Percentiles rank a stretch among this genome's conserved stretches.
These are phyloP conservation scores for Lacerta agilis DNA, from an alignment of 2,797 vertebrate genomes.

Conservation along the genomic window DNA sequence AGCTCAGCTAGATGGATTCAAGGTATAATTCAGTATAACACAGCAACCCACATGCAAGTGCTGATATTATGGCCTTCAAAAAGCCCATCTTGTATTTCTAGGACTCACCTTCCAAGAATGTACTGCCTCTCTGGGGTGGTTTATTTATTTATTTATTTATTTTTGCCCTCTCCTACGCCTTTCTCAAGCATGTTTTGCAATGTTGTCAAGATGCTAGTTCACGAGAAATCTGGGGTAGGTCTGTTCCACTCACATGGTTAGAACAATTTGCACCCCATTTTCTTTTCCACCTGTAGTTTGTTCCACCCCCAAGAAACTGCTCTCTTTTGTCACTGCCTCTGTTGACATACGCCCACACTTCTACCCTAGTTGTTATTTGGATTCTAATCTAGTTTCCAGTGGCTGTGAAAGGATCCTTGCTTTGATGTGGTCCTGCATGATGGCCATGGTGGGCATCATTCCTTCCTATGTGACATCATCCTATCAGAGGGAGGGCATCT, in stretches of 20 bases:
- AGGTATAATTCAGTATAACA: no score
- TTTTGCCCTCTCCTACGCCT: neutral
- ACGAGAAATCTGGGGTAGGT: neutral
- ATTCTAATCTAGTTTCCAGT: neutral
- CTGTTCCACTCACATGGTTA: neutral
- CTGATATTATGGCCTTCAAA: neutral
- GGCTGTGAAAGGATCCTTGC: neutral
- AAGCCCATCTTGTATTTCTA: neutral
- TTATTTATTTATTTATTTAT: no score
- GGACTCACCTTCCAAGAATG: neutral
- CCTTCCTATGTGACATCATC: neutral
- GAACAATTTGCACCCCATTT: neutral
- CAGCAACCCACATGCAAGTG: neutral
- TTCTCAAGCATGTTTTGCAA: slow-evolving; percentile 13
- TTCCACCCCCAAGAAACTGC: neutral
- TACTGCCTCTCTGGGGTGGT: neutral
- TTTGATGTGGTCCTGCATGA: neutral
- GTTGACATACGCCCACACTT: neutral
- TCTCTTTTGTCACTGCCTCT: neutral
- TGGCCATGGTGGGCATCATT: neutral
- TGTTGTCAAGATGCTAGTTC: neutral
- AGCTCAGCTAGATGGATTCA: no score
- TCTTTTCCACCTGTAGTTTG: neutral
- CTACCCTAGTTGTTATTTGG: neutral
- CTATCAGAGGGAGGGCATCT: neutral